A percentile compares a stretch with the other conserved stretches of the same genome.
Conservation (phyloP, 1,140 invertebrate genomes). For the Drosophila tropicalis region DNA sequence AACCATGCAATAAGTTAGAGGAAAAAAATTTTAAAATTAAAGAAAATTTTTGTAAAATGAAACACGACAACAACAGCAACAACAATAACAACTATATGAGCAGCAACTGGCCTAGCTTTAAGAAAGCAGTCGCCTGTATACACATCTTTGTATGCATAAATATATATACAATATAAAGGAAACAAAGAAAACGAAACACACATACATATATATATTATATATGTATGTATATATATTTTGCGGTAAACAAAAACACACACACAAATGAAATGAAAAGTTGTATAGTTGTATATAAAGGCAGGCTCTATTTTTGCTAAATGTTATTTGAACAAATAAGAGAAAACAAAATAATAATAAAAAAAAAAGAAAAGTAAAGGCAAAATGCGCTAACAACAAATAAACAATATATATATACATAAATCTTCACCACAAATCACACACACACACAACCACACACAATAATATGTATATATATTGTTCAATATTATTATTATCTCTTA, state of each 20-base stretch:
- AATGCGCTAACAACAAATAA: conserved; percentile 66
- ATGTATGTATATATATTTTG: conserved; percentile 53
- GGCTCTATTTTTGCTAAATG: conserved; percentile 81
- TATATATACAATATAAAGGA: conserved; percentile 45
- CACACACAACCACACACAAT: conserved; percentile 7
- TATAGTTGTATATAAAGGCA: conserved; percentile 75
- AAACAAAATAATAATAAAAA: conserved; percentile 42
- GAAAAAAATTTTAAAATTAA: conserved; percentile 60
- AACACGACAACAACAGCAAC: conserved; percentile 47
- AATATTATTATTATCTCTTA: conserved; percentile 72
- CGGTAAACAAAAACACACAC: conserved; percentile 9
- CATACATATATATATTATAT: conserved; percentile 60
- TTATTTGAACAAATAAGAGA: conserved; percentile 79
- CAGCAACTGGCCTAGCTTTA: conserved; percentile 6
- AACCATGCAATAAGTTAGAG: conserved; percentile 77
- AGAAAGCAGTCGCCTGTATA: conserved; percentile 47
- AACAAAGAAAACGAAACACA: conserved; percentile 47
- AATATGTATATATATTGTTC: conserved; percentile 64
- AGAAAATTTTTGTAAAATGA: conserved; percentile 44
- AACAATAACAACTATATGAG: conserved; percentile 29
- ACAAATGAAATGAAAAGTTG: conserved; percentile 63
- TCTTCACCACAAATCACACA: conserved; percentile 30
- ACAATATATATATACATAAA: conserved; percentile 45
- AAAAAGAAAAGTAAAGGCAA: conserved; percentile 62
- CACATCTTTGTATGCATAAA: conserved; percentile 55